A percentile compares a stretch with the other conserved stretches of the same genome.
Conservation (phyloP, 2,888 invertebrate species). For the Cheilosia impressa region DNA sequence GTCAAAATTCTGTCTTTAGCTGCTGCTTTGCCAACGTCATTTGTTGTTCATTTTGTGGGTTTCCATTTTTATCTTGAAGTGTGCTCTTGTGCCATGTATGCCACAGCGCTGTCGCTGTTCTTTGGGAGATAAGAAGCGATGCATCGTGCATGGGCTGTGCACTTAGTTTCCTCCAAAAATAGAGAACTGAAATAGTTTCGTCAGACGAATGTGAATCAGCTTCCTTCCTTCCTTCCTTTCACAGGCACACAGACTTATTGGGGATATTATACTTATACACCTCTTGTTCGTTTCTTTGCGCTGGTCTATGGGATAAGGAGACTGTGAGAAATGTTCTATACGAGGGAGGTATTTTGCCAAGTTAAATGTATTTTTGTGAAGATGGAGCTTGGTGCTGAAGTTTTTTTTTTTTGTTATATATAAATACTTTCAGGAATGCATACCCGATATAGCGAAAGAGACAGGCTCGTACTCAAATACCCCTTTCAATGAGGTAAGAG, state of each 20-base stretch:
- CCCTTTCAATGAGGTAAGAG: constrained; percentile 22
- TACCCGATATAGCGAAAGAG: constrained; percentile 25
- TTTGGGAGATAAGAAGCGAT: constrained; percentile 50
- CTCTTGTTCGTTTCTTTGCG: constrained; percentile 23
- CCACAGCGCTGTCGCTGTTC: constrained; percentile 1
- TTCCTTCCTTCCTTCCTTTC: constrained; percentile 61
- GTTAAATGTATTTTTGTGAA: constrained; percentile 29
- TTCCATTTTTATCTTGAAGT: constrained; percentile 32
- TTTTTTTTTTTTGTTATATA: constrained; percentile 8
- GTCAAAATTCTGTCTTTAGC: constrained; percentile 37
- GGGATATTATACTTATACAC: neutral
- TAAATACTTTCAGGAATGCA: constrained; percentile 51
- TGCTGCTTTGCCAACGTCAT: constrained; percentile 15
- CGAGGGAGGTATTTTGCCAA: constrained; percentile 8
- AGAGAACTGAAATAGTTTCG: constrained; percentile 58
- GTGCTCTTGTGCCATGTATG: constrained; percentile 9
- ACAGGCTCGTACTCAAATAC: neutral
- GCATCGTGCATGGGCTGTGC: constrained; percentile 3
- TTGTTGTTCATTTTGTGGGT: constrained; percentile 6
- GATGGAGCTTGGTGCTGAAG: constrained; percentile 42
- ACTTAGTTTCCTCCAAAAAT: constrained; percentile 51
- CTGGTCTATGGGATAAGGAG: constrained; percentile 29
- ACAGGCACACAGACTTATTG: constrained; percentile 9
- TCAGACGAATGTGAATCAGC: constrained; percentile 40
- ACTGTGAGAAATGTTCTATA: constrained; percentile 33